A percentile compares a stretch with the other conserved stretches of the same genome.
Conservation (phyloP, 1,140 invertebrate genomes). For the Anadara kagoshimensis region DNA sequence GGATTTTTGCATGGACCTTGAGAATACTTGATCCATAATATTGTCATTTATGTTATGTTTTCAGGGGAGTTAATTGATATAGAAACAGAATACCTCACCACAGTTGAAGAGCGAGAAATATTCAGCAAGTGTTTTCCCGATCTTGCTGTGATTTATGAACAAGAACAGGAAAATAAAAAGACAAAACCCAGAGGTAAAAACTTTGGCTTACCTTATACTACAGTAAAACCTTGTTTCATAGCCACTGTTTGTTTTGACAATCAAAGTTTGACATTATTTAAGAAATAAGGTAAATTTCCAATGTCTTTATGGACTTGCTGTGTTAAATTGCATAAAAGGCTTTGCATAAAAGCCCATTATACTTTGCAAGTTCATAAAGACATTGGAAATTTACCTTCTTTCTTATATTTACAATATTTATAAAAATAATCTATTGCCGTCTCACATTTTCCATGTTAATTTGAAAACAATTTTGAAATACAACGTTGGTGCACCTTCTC, state of each 20-base stretch:
- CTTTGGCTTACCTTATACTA: neutral
- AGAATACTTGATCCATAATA: neutral
- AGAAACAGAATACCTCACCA: slow-evolving; percentile 3
- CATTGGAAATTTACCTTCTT: too few species aligned
- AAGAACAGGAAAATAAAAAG: neutral
- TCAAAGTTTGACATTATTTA: neutral
- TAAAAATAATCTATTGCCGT: too few species aligned
- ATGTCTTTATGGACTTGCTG: too few species aligned
- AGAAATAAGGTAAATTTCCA: too few species aligned
- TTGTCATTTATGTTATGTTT: neutral
- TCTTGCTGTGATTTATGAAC: neutral
- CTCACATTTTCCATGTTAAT: too few species aligned
- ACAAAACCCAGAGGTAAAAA: slow-evolving; percentile 12
- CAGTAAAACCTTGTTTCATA: neutral
- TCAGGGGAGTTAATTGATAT: neutral
- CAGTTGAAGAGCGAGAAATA: slow-evolving; percentile 6
- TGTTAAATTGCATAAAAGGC: too few species aligned
- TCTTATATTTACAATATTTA: too few species aligned
- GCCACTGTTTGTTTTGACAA: neutral
- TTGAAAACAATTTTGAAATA: too few species aligned
- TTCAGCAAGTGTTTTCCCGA: slow-evolving; percentile 10
- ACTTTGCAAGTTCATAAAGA: too few species aligned
- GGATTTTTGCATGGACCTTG: neutral
- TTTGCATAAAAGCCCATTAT: too few species aligned
- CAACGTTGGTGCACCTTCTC: too few species aligned